phyloP scores from a whole-genome alignment of 2,888 invertebrate species.

The Doris montereyensis region DNA sequence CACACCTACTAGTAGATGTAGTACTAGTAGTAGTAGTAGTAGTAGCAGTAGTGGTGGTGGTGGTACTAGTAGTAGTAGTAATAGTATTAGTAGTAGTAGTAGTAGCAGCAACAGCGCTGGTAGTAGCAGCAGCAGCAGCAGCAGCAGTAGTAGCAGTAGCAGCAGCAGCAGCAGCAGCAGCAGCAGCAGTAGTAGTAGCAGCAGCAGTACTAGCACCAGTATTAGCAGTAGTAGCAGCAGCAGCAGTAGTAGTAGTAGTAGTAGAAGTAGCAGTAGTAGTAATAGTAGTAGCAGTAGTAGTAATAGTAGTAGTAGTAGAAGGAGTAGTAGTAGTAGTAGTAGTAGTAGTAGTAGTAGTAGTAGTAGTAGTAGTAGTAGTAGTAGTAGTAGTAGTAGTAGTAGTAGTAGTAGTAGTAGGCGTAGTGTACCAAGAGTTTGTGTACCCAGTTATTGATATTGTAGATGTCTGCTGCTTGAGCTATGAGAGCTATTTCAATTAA shows the following conservation, averaged over 20 bases:
- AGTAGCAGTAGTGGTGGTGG: not conserved
- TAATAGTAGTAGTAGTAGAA: not conserved
- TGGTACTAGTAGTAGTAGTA: not conserved
- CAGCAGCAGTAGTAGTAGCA: no score
- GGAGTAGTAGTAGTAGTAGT: not conserved
- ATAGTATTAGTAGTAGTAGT: not conserved
- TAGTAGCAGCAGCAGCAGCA: not conserved
- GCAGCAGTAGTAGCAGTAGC: not conserved
- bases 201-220: not conserved
- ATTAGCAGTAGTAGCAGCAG: not conserved
- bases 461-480: no score
- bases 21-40: not conserved
- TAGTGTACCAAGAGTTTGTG: no score
- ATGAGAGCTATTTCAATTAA: no score
- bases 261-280: not conserved
- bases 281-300: not conserved
- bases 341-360: not conserved
- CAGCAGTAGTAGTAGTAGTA: not conserved
- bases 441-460: no score
- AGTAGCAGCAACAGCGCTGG: not conserved
- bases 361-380: not conserved
- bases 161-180: no score
- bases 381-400: not conserved
- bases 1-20: not conserved
- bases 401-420: not conserved